Percentiles rank a stretch among this genome's conserved stretches.
Evolutionary conservation across 2,888 invertebrate species (phyloP).

Genomic region (Himalopsyche japonica): DNA sequence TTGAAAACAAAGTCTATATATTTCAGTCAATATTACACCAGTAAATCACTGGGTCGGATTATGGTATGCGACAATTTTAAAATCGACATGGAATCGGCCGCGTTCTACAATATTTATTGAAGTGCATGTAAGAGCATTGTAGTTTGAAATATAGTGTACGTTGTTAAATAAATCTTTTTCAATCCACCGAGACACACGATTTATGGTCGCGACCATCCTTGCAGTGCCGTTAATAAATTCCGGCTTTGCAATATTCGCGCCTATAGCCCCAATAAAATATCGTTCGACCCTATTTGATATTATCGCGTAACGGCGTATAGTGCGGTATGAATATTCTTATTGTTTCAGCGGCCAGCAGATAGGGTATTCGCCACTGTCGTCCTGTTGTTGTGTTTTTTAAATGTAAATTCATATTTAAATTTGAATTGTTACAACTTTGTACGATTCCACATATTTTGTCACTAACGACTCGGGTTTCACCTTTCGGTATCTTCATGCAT

Average conservation of each 20-base stretch:
- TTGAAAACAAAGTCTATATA: background rate
- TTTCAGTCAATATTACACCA: background rate
- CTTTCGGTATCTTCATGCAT: too few species aligned
- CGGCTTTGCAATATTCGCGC: slow-evolving; percentile 31
- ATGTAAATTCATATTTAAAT: too few species aligned
- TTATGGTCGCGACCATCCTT: slow-evolving; percentile 24
- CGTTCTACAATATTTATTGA: background rate
- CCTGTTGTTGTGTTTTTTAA: background rate
- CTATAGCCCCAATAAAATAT: slow-evolving; percentile 30
- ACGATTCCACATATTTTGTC: too few species aligned
- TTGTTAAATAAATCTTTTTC: slow-evolving; percentile 10
- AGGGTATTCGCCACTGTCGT: background rate
- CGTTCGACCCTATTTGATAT: slow-evolving; percentile 11
- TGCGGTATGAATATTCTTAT: slow-evolving; percentile 21
- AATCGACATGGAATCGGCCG: background rate
- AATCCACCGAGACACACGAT: slow-evolving; percentile 22
- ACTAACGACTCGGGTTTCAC: too few species aligned
- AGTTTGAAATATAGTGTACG: background rate
- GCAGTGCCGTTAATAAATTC: slow-evolving; percentile 33
- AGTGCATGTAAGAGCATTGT: slow-evolving; percentile 1
- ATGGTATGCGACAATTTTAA: background rate
- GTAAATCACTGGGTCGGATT: background rate
- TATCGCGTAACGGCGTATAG: slow-evolving; percentile 19
- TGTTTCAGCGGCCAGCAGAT: slow-evolving; percentile 9
- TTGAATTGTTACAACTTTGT: too few species aligned